Conservation (phyloP, 2,797 vertebrate species). For the Merluccius polli region DNA sequence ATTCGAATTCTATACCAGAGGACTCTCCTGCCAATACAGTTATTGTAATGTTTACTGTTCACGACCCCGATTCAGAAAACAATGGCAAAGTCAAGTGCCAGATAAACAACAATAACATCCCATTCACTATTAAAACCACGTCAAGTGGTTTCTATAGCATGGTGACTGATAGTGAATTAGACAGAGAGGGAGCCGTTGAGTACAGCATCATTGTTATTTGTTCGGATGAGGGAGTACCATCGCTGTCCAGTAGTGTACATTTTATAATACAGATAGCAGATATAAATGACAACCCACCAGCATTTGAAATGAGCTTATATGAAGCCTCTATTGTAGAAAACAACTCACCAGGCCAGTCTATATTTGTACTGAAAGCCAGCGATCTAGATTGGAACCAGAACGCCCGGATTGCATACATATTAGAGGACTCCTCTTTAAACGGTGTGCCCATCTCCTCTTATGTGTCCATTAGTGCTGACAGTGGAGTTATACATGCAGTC, state of each 20-base stretch:
- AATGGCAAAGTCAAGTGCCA: constrained; percentile 56
- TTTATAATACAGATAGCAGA: constrained; percentile 69
- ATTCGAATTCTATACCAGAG: constrained; percentile 55
- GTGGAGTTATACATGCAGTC: too few relatives aligned
- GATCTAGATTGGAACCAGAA: constrained; percentile 38
- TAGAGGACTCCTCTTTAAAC: too few relatives aligned
- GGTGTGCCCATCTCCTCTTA: too few relatives aligned
- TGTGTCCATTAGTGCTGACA: too few relatives aligned
- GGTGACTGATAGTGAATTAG: constrained; percentile 29
- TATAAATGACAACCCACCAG: constrained; percentile 73
- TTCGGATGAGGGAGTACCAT: too few relatives aligned
- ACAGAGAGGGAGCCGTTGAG: too few relatives aligned
- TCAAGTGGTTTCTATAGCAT: constrained; percentile 30
- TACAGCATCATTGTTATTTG: too few relatives aligned
- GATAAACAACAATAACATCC: constrained; percentile 23
- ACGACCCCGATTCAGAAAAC: constrained; percentile 66
- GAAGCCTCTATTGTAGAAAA: constrained; percentile 68
- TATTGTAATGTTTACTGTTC: constrained; percentile 71
- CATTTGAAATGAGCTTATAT: constrained; percentile 60
- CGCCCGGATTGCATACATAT: neutral
- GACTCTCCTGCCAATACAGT: constrained; percentile 54
- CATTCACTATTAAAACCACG: constrained; percentile 25
- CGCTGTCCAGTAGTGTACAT: too few relatives aligned
- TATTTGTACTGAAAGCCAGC: constrained; percentile 60
- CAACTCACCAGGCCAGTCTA: constrained; percentile 70